Conservation (phyloP, 2,797 vertebrate species). For the Mareca penelope region DNA sequence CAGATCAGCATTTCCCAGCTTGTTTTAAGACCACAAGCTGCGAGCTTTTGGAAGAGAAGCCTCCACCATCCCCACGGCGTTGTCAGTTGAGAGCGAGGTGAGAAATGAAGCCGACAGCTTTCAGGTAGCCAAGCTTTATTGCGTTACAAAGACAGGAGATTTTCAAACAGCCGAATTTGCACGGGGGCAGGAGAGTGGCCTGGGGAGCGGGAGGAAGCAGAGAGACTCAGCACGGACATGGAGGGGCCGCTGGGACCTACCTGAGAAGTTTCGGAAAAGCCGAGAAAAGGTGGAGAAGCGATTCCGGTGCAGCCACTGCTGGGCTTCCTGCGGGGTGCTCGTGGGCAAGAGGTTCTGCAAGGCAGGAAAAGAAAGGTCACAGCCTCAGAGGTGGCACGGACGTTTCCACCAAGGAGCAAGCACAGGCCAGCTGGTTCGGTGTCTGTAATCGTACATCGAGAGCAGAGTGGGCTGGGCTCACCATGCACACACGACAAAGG, state of each 20-base stretch:
- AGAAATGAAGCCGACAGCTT: background rate
- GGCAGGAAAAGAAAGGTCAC: background rate
- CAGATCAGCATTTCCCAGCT: background rate
- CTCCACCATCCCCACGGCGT: background rate
- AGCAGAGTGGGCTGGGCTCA: accelerated
- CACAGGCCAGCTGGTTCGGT: background rate
- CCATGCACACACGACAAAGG: accelerated
- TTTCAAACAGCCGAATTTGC: background rate
- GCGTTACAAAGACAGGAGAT: background rate
- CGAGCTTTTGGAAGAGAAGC: background rate
- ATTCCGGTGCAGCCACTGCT: slow-evolving; percentile 96
- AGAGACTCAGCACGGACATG: accelerated
- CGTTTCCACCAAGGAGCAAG: background rate
- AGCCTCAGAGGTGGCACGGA: background rate
- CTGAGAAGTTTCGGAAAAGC: slow-evolving; percentile 96
- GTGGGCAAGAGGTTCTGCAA: slow-evolving; percentile 92
- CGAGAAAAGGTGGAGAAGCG: slow-evolving; percentile 93
- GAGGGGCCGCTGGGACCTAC: slow-evolving; percentile 67
- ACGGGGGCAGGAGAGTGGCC: accelerated
- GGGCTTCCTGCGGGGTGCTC: slow-evolving; percentile 93
- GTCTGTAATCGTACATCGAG: accelerated
- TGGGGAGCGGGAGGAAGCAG: background rate
- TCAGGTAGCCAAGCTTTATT: background rate
- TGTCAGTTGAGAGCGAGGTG: background rate
- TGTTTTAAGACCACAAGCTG: background rate